phyloP scores from a whole-genome alignment of 2,113 vertebrate species.

The Indicator maculatus region DNA sequence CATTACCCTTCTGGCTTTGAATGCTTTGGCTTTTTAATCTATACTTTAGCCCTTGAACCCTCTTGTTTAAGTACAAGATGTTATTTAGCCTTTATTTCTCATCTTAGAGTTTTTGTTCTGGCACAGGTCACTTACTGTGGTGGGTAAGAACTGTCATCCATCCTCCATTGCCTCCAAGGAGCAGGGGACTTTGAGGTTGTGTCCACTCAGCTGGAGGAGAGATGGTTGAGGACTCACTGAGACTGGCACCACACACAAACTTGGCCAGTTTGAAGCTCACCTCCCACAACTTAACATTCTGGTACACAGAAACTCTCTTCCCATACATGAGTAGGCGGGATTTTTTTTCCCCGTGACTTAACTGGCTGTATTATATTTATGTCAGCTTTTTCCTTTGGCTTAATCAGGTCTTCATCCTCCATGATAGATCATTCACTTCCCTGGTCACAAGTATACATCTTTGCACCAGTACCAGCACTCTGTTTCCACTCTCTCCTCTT shows the following conservation, averaged over 20 bases:
- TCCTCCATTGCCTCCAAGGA: background rate
- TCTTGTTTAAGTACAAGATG: background rate
- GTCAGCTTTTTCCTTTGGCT: background rate
- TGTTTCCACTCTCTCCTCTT: background rate
- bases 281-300: too few relatives aligned
- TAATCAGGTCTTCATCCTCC: background rate
- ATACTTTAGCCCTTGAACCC: background rate
- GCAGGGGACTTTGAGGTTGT: rapidly evolving
- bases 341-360: too few relatives aligned
- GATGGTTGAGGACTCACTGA: too few relatives aligned
- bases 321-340: too few relatives aligned
- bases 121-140: background rate
- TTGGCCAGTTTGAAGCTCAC: too few relatives aligned
- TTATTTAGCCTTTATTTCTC: background rate
- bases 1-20: background rate
- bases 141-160: background rate
- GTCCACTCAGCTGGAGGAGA: rapidly evolving
- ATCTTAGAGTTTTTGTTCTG: background rate
- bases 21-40: background rate
- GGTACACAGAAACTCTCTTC: too few relatives aligned
- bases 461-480: rapidly evolving
- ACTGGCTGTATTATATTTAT: background rate
- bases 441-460: background rate
- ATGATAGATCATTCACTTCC: background rate
- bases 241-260: too few relatives aligned